Base-by-base conservation (phyloP, 1,140 invertebrate genomes). In the Pomphorhynchus laevis region DNA sequence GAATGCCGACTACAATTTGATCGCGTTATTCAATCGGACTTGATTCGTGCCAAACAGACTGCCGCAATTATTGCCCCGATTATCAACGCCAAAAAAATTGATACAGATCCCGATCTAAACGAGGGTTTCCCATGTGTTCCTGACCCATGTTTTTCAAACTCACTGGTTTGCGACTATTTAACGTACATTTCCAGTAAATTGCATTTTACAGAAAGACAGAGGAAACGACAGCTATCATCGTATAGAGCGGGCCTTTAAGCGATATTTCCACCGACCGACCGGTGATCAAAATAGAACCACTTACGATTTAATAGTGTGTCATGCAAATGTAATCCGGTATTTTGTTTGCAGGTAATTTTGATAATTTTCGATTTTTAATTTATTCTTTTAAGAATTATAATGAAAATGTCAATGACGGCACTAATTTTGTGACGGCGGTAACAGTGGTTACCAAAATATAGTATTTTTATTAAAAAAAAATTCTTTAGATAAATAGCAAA, bases 251-350 rank as follows among this genome's bases (percentile, higher is more conserved):
- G 86, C 71, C 5, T 98, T 91, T 57, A 61, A 80, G 34, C 70
- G 72, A 48, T 80, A 86, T 58, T 74, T 98, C 54, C 68, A 93
- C 57, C 63, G 89, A 40, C 82, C 86, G 16, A 58, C 66, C 36
- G 64, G 69, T 2, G 56, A 62, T 4, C 77, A 95, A 57, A 62
- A 67, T 34, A 59, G 69, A 41, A 77, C 91, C 53, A 67, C 67
- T 5, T 82, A 74, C 54, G 86, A 86, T 34, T 53, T 98, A 21
- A 61, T 93, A 33, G 79, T 95, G 4, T 93, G 82, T 46, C 86
- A 98, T 61, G 82, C 74, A 11, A 98, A 95, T 61, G 82, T 95
- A 9, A 95, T 95, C 48, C 61, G 86, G 42, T 95, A 86, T 58
- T 86, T 93, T 59, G 69, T 86, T 14, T 93, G 82, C 62, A 67